Evolutionary conservation across 2,797 vertebrate species (phyloP).

Genomic region (Pseudomugil gertrudae): DNA sequence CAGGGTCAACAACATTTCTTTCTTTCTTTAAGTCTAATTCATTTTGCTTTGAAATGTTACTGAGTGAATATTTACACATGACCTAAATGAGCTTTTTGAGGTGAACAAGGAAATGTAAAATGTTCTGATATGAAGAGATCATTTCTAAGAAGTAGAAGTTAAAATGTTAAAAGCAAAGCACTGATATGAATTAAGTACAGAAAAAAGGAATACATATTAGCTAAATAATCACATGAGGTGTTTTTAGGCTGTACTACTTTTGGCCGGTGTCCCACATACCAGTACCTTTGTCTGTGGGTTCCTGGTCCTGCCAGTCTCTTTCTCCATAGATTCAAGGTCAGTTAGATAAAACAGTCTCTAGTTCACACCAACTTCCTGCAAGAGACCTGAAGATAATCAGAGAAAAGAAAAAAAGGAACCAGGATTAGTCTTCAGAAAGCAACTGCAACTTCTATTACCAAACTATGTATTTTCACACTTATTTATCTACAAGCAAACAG

Average conservation of each 20-base stretch:
- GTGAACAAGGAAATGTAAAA: constrained; percentile 3
- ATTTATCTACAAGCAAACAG: constrained; percentile 60
- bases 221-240: constrained; percentile 30
- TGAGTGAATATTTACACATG: not conserved
- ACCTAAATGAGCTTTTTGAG: not conserved
- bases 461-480: constrained; percentile 18
- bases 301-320: constrained; percentile 49
- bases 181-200: constrained; percentile 14
- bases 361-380: constrained; percentile 43
- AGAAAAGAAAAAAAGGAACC: constrained; percentile 22
- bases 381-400: constrained; percentile 46
- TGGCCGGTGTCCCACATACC: constrained; percentile 43
- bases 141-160: not conserved
- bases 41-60: not conserved
- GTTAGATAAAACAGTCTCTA: constrained; percentile 52
- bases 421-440: constrained; percentile 24
- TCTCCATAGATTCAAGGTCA: constrained; percentile 61
- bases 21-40: not conserved
- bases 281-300: constrained; percentile 56
- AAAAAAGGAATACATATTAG: constrained; percentile 14
- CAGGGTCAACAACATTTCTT: not conserved
- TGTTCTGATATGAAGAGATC: constrained; percentile 6
- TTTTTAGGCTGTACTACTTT: constrained; percentile 44
- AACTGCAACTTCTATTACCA: constrained; percentile 17
- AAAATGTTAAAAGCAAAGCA: constrained; percentile 19